Evolutionary conservation across 92 coral and sea anemone genomes (phyloP), one percentile per base, ranked within the genome.

Genomic region (Porites divaricata): DNA sequence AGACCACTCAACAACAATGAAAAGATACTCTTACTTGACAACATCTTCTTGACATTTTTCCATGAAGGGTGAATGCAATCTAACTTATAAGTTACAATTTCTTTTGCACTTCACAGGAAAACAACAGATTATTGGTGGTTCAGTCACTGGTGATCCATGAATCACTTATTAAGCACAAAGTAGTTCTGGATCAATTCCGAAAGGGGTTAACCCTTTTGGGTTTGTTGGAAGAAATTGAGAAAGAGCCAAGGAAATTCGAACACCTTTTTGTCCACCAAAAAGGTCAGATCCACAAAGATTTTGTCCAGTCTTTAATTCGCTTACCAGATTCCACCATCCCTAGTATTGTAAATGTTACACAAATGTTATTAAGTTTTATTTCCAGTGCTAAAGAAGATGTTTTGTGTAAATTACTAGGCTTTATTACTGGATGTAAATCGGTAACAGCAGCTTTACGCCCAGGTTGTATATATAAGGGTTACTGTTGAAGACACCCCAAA

Each of bases 351-450:
- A 72, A 65, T 79, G 86, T 78, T 45, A 54, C 75, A 41, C 83
- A 77, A n/a, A 71, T 78, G 86, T 61, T 85, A 4, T 8, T 76
- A 6, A 76, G 77, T 54, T 85, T 77, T 15, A 85, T 85, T 69
- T 41, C 23, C 45, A 72, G 68, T 70, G 85, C 90, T 69, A 79
- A 79, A 4, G 63, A 86, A 86, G 81, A 80, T 24, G 81, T 26
- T 11, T 52, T 86, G 79, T 50, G 79, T 67, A 59, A 61, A n/a
- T 79, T 79, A 13, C 51, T 86, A 24, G 67, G 79, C 59, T 86
- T 86, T 86, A 80, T 86, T 16, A 86, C 90, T 28, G 81, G 90
- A 45, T 78, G 90, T 22, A 86, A 79, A 51, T 86, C 86, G 0
- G 25, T 21, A 63, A 86, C 90, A 1, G 81, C 80, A 59, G 90